Base-by-base conservation (phyloP, 2,113 vertebrate species). In the Butastur rufipennis region DNA sequence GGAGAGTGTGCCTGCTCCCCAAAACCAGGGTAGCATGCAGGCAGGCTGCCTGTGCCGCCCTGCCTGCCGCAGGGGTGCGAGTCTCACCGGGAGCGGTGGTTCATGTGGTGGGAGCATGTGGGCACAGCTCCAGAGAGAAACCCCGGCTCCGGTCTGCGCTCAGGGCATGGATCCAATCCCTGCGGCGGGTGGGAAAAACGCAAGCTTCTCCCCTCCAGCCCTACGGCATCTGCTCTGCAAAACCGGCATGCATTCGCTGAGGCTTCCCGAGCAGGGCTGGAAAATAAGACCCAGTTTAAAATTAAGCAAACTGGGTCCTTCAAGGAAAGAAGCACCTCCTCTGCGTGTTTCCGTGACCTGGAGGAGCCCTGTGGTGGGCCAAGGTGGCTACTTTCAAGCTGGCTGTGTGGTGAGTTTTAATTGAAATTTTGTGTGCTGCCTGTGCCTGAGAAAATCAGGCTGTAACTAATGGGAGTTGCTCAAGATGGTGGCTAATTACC, bases 401-500 rank as follows among this genome's bases (percentile, higher is more conserved):
- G 40, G 19, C n/a, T 27, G 42, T 0, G 0, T 77, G 67, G 58
- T 74, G 82, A 66, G 63, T 36, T 90, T 73, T 92, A 71, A 93
- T 53, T 88, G 92, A 67, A 31, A 19, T 21, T 47, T 52, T 3
- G 3, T 15, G 32, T 16, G 38, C 63, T 56, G 79, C 2, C 62
- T 61, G 65, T 20, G 53, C 66, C 36, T 45, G 88, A 40, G 53
- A 79, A 91, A 92, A 89, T 75, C 43, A 19, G 52, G 56, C 72
- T 89, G 48, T 59, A 52, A 68, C 22, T 55, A 91, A 89, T 9
- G 23, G 79, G 77, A 95, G 47, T 48, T 0, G 0, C 86, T 95
- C 72, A 91, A 96, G 96, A 72, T 87, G 13, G 77, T 78, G 43
- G 80, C 55, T 96, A 95, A 97, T 97, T 96, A 88, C 82, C 5